Conservation (phyloP, 2,797 vertebrate species). For the Bovichtus diacanthus region DNA sequence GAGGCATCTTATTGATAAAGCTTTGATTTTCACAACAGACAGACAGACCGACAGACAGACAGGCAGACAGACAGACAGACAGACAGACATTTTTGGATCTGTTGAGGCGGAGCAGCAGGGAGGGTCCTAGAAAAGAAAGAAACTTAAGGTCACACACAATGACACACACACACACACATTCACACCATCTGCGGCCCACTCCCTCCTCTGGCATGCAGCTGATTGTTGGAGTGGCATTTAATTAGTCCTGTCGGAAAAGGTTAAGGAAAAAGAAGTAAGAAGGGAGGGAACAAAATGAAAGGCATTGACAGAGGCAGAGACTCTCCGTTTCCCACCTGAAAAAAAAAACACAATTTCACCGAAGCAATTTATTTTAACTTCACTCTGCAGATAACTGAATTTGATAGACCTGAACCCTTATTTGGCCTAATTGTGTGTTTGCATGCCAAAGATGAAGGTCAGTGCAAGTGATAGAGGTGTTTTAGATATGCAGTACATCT, state of each 20-base stretch:
- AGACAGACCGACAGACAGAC: not conserved
- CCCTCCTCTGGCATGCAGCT: constrained; percentile 59
- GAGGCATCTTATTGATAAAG: too few relatives aligned
- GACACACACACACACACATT: constrained; percentile 10
- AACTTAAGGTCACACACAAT: constrained; percentile 22
- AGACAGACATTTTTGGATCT: constrained; percentile 29
- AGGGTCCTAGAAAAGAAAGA: constrained; percentile 17
- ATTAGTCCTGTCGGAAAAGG: constrained; percentile 70
- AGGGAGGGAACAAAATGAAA: constrained; percentile 31
- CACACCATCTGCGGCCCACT: constrained; percentile 23
- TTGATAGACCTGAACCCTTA: not conserved
- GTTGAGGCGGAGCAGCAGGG: constrained; percentile 51
- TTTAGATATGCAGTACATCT: not conserved
- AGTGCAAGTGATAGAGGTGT: not conserved
- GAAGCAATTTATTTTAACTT: constrained; percentile 1
- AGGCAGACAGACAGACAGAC: constrained; percentile 3
- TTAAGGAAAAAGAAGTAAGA: constrained; percentile 32
- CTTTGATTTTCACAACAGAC: too few relatives aligned
- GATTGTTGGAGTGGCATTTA: constrained; percentile 62
- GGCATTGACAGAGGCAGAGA: constrained; percentile 9
- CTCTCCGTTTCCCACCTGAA: constrained; percentile 18
- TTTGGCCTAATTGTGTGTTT: not conserved
- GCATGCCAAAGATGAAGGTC: not conserved
- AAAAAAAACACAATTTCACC: constrained; percentile 31
- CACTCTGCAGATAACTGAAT: not conserved